These are phyloP conservation scores for Aporrectodea caliginosa DNA, from an alignment of 1,140 invertebrate species.

Conservation along the genomic window DNA sequence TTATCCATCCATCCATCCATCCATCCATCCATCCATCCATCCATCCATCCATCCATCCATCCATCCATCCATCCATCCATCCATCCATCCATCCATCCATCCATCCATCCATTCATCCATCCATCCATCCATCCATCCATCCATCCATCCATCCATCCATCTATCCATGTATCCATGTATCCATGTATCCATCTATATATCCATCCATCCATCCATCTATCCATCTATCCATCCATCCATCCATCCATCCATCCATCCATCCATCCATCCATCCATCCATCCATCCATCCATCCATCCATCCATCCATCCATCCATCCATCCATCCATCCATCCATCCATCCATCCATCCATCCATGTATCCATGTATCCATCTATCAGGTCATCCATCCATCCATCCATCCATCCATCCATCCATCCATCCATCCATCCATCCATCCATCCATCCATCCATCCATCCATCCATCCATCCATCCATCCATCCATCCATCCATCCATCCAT, in stretches of 20 bases:
- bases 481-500: background rate
- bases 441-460: background rate
- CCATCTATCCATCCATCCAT: background rate
- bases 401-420: background rate
- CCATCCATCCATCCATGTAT: background rate
- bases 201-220: background rate
- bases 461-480: background rate
- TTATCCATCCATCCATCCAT: background rate
- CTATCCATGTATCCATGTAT: background rate
- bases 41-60: conserved; percentile 1
- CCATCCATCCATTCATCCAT: background rate
- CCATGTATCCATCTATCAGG: background rate
- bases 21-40: conserved; percentile 1
- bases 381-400: background rate
- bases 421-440: background rate
- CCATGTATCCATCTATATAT: background rate
- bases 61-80: background rate
- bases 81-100: background rate
- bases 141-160: background rate
- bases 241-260: conserved; percentile 1
- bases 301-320: background rate
- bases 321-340: background rate
- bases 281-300: background rate
- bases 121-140: background rate
- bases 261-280: background rate